Evolutionary conservation across 2,888 invertebrate species (phyloP), one percentile per base, ranked within the genome.

Genomic region (Oligia fasciuncula): DNA sequence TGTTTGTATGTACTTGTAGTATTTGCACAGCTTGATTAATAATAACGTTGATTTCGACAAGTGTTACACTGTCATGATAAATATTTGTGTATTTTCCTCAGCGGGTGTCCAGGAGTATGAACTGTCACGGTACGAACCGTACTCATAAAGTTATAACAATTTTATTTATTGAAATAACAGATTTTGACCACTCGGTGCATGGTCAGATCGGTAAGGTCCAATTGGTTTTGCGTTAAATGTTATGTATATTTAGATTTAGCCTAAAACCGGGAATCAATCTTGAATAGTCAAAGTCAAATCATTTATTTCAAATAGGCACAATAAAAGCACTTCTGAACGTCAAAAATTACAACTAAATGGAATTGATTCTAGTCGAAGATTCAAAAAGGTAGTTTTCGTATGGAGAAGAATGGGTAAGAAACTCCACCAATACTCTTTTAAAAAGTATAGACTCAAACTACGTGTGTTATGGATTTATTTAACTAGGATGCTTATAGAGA

Each of bases 11-110:
- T 29, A 29, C 29, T 29, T 29, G 29, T 4, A 54, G 11, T 71
- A 51, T 83, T 67, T 67, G 19, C 49, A 51, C 51, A 54, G 63
- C 29, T 78, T 68, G 71, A 43, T 76, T 70, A 23, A 66, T 35
- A 66, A 60, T 40, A 67, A 68, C 62, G 51, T 74, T 29, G 43
- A 67, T n/a, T 71, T 40, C 29, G 29, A 54, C 35, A 66, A 57
- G 35, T 17, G 62, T 63, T 29, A 76, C 9, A 14, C 49, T 11
- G 62, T 46, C 81, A 69, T 79, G 62, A 57, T 71, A 40, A 65
- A 81, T 57, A 23, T 81, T 75, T 73, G 11, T 63, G n/a, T 71
- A n/a, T 72, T 43, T 46, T 54, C 29, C n/a, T 46, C 19, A n/a
- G n/a, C 43, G 11, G 23, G 23, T 9, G 62, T 73, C 40, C 43